Conservation (phyloP, 1,140 invertebrate genomes). For the Drosophila grimshawi region DNA sequence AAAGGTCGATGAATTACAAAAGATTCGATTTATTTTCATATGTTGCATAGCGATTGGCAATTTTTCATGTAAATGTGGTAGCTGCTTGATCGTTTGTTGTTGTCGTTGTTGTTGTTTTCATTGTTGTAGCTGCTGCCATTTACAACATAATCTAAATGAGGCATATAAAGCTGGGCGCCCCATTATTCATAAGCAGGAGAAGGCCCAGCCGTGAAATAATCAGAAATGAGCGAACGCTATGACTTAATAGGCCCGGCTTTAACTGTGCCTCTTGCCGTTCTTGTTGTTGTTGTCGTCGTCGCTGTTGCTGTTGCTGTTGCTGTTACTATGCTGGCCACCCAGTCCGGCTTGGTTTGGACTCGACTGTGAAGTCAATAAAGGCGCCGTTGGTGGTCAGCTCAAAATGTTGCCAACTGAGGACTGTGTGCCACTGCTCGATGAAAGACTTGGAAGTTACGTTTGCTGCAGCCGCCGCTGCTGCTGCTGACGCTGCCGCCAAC, state of each 20-base stretch:
- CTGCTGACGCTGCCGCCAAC: constrained; percentile 18
- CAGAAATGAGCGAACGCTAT: constrained; percentile 73
- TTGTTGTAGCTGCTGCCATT: constrained; percentile 38
- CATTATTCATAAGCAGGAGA: constrained; percentile 62
- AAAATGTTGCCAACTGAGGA: constrained; percentile 69
- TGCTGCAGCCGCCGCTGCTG: constrained; percentile 8
- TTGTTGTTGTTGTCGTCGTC: constrained; percentile 33
- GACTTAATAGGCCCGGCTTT: constrained; percentile 80
- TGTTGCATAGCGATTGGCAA: constrained; percentile 57
- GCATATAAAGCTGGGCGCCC: constrained; percentile 43
- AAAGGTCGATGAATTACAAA: constrained; percentile 50
- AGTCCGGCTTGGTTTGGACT: constrained; percentile 40
- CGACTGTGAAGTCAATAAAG: constrained; percentile 80
- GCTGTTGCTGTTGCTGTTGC: constrained; percentile 36
- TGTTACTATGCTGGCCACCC: constrained; percentile 31
- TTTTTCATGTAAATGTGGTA: constrained; percentile 61
- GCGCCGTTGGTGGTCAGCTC: constrained; percentile 81
- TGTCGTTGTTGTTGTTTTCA: constrained; percentile 16
- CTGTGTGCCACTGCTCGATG: constrained; percentile 28
- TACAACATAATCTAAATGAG: constrained; percentile 77
- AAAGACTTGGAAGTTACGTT: constrained; percentile 38
- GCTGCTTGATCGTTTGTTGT: constrained; percentile 22
- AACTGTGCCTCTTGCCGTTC: constrained; percentile 37
- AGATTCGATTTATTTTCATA: constrained; percentile 60
- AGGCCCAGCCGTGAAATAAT: constrained; percentile 70